These are phyloP conservation scores for Contarinia nasturtii DNA, from an alignment of 1,140 invertebrate genomes.

Conservation along the genomic window DNA sequence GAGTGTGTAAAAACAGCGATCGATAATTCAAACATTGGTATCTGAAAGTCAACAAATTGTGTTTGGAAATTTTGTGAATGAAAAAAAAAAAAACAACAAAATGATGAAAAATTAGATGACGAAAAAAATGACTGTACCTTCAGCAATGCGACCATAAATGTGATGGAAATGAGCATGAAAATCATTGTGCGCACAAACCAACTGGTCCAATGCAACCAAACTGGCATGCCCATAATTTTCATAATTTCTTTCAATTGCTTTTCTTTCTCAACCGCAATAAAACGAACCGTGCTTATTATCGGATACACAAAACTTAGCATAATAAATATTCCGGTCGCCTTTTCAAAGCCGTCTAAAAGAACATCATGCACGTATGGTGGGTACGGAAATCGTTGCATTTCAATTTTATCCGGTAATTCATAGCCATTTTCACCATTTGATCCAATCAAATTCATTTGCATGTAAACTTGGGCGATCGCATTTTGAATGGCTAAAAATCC, in stretches of 20 bases:
- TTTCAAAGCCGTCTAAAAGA: conserved; percentile 1
- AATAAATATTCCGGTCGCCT: conserved; percentile 1
- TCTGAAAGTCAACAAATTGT: background rate
- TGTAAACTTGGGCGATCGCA: conserved; percentile 6
- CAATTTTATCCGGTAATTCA: background rate
- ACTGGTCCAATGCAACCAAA: conserved; percentile 36
- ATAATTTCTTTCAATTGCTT: conserved; percentile 29
- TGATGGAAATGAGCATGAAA: conserved; percentile 23
- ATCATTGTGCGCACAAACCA: conserved; percentile 36
- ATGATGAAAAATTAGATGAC: too few species aligned
- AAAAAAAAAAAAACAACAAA: background rate
- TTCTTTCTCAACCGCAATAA: conserved; percentile 11
- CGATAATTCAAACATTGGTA: conserved; percentile 1
- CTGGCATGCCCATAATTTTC: conserved; percentile 42
- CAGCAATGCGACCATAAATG: conserved; percentile 26
- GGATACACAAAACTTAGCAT: conserved; percentile 17
- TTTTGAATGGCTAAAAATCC: conserved; percentile 9
- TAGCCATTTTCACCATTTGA: background rate
- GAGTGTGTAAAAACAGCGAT: conserved; percentile 18
- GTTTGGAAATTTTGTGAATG: background rate
- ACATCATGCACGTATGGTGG: conserved; percentile 3
- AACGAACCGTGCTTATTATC: conserved; percentile 27
- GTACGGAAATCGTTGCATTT: conserved; percentile 4
- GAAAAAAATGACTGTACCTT: conserved; percentile 6
- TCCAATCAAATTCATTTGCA: background rate